Evolutionary conservation across 2,797 vertebrate genomes (phyloP).

Genomic region (Silurus lanzhouensis): DNA sequence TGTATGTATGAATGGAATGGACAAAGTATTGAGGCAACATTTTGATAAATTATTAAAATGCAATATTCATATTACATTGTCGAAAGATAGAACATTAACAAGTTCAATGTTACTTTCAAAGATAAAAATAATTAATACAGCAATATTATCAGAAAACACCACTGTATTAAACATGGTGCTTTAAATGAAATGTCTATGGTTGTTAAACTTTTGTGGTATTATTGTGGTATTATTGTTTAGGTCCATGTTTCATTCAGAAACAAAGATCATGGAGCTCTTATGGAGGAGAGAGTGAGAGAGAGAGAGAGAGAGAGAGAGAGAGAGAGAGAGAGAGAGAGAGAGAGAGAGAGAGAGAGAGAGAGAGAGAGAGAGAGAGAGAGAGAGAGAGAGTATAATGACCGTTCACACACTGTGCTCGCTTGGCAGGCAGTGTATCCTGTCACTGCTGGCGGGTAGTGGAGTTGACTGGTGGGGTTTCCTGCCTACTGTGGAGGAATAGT

Average conservation of each 20-base stretch:
- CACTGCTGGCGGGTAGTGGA: slow-evolving; percentile 72
- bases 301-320: neutral
- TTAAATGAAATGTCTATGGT: neutral
- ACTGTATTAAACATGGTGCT: neutral
- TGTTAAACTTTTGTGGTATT: neutral
- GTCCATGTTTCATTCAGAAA: slow-evolving; percentile 10
- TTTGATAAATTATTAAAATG: too few relatives aligned
- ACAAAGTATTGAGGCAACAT: too few relatives aligned
- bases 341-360: neutral
- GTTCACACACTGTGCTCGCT: slow-evolving; percentile 56
- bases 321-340: neutral
- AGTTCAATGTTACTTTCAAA: too few relatives aligned
- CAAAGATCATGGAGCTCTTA: neutral
- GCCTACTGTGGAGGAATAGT: slow-evolving; percentile 64
- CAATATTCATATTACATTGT: too few relatives aligned
- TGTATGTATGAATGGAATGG: too few relatives aligned
- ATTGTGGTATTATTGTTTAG: neutral
- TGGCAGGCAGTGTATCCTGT: slow-evolving; percentile 71
- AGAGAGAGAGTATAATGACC: slow-evolving; percentile 51
- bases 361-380: slow-evolving; percentile 35
- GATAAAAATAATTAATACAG: neutral
- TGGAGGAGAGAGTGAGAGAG: neutral
- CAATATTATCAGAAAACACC: neutral
- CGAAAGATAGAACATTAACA: too few relatives aligned
- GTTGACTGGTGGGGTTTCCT: slow-evolving; percentile 76